phyloP scores from a whole-genome alignment of 2,113 vertebrate genomes.

The Ctenomys sociabilis region DNA sequence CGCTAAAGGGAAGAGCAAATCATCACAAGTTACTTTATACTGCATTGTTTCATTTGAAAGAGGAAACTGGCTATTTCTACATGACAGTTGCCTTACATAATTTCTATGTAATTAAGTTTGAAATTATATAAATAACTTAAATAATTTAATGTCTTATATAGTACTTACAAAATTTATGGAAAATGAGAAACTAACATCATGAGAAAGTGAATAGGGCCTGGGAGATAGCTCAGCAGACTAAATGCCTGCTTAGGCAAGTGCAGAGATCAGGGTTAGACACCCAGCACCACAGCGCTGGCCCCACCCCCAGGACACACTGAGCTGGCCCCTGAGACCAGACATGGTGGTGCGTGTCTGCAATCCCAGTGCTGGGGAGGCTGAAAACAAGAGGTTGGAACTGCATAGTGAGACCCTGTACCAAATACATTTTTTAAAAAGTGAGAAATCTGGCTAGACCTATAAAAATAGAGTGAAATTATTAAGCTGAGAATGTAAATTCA shows the following conservation, averaged over 20 bases:
- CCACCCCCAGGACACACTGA: too few species aligned
- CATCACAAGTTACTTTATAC: not conserved
- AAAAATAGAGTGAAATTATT: constrained; percentile 26
- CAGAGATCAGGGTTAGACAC: too few species aligned
- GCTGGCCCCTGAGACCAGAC: too few species aligned
- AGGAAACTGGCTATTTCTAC: not conserved
- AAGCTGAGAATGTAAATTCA: not conserved
- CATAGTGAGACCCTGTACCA: too few species aligned
- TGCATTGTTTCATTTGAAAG: not conserved
- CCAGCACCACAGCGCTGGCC: too few species aligned
- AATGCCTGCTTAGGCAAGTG: too few species aligned
- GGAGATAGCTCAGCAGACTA: too few species aligned
- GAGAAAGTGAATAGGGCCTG: not conserved
- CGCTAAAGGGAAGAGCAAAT: not conserved
- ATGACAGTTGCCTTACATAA: not conserved
- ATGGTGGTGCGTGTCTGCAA: too few species aligned
- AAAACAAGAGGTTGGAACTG: too few species aligned
- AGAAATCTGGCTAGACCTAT: not conserved
- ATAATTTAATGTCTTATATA: not conserved
- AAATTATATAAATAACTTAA: not conserved
- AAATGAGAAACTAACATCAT: not conserved
- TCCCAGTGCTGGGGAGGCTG: too few species aligned
- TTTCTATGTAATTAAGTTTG: not conserved
- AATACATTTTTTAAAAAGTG: not conserved
- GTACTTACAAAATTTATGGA: not conserved